Evolutionary conservation across 2,797 vertebrate genomes (phyloP).

Genomic region (Serranus cabrilla): DNA sequence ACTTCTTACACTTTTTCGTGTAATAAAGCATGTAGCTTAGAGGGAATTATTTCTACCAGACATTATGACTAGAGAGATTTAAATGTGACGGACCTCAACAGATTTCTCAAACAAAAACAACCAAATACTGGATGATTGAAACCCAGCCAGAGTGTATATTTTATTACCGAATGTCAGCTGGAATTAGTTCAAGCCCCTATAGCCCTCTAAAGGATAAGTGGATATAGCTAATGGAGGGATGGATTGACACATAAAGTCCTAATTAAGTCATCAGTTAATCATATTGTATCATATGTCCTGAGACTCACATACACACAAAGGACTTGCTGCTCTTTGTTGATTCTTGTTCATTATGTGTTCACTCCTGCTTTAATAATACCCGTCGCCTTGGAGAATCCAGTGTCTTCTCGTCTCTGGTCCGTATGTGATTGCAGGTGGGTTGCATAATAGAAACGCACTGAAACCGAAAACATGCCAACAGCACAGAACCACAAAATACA

Average conservation of each 20-base stretch:
- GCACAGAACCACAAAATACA: slow-evolving; percentile 64
- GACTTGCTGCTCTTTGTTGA: slow-evolving; percentile 1
- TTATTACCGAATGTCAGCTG: background rate
- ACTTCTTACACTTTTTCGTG: too few species aligned
- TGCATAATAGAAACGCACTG: slow-evolving; percentile 59
- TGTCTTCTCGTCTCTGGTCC: slow-evolving; percentile 22
- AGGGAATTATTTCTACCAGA: too few species aligned
- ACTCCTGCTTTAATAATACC: slow-evolving; percentile 17
- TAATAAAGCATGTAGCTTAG: too few species aligned
- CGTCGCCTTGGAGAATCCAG: slow-evolving; percentile 10
- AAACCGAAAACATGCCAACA: slow-evolving; percentile 64
- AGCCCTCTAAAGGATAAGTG: background rate
- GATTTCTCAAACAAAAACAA: too few species aligned
- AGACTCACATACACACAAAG: slow-evolving; percentile 5
- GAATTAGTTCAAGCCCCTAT: background rate
- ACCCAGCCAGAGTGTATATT: background rate
- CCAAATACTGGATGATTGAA: too few species aligned
- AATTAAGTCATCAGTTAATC: background rate
- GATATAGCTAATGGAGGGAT: background rate
- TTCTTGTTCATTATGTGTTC: slow-evolving; percentile 18
- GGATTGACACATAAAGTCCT: background rate
- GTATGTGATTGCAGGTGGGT: slow-evolving; percentile 26
- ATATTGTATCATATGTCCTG: background rate
- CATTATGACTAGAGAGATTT: too few species aligned
- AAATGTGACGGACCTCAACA: too few species aligned